Conservation (phyloP, 2,113 vertebrate genomes). For the Chunga burmeisteri region DNA sequence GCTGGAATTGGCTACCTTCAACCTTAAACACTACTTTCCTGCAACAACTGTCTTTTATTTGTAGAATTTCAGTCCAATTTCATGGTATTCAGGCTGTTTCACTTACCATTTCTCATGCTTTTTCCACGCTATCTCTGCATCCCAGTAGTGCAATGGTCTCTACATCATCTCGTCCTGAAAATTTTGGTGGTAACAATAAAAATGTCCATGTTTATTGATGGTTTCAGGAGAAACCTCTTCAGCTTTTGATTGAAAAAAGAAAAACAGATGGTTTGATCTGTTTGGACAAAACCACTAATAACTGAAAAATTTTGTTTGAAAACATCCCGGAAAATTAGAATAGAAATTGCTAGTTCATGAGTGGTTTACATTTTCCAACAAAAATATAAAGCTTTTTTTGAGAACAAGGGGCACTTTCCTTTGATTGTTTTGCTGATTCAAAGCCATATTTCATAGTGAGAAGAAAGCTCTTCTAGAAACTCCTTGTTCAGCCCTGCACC, state of each 20-base stretch:
- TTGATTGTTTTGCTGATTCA: background rate
- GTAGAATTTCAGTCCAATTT: slow-evolving; percentile 16
- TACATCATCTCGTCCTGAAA: background rate
- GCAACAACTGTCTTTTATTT: slow-evolving; percentile 31
- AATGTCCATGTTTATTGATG: background rate
- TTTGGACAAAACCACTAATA: background rate
- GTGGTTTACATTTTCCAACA: background rate
- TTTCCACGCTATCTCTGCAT: background rate
- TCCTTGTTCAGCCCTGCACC: background rate
- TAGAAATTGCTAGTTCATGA: background rate
- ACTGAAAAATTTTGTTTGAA: background rate
- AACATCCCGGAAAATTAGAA: background rate
- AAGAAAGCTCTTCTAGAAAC: background rate
- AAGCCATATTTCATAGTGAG: background rate
- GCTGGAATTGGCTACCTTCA: slow-evolving; percentile 4
- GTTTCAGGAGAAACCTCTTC: background rate
- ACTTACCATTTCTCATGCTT: background rate
- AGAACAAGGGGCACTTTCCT: background rate
- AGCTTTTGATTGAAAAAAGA: background rate
- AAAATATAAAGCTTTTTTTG: background rate
- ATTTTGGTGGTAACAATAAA: background rate
- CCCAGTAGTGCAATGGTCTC: background rate
- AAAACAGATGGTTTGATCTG: background rate
- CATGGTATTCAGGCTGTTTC: background rate
- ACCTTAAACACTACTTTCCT: background rate